Conservation (phyloP, 2,888 invertebrate species). For the Sphaerophoria rueppellii region DNA sequence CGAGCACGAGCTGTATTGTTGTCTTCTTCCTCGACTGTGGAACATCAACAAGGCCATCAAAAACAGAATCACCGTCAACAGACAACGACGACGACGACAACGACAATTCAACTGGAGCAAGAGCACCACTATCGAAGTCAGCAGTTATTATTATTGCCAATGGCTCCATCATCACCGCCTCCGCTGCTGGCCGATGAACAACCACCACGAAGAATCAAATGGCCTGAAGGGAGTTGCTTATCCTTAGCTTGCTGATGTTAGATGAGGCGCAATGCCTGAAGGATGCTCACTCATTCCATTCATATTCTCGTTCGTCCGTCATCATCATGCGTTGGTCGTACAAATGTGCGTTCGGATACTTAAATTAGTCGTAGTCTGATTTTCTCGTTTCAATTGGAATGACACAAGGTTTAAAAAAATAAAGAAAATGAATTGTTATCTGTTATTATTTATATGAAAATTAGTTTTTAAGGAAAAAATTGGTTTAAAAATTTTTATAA, state of each 20-base stretch:
- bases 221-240: conserved; percentile 3
- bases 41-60: conserved; percentile 59
- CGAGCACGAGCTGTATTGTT: conserved; percentile 22
- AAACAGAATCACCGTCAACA: conserved; percentile 40
- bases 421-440: conserved; percentile 50
- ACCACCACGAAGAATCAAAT: conserved; percentile 37
- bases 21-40: conserved; percentile 56
- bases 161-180: conserved; percentile 12
- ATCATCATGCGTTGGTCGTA: too few relatives aligned
- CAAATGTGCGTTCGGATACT: conserved; percentile 50
- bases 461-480: conserved; percentile 27
- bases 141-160: conserved; percentile 56
- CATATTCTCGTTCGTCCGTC: too few relatives aligned
- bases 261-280: conserved; percentile 40
- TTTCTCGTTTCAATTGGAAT: conserved; percentile 32
- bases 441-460: conserved; percentile 64
- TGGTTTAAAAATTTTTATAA: conserved; percentile 38
- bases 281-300: neutral
- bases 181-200: conserved; percentile 15
- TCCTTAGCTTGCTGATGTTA: conserved; percentile 55
- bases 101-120: conserved; percentile 31
- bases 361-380: conserved; percentile 75
- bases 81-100: neutral
- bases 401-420: neutral
- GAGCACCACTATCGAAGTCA: conserved; percentile 55